Base-by-base conservation (phyloP, 2,888 invertebrate genomes). In the Drosophila barbarae region DNA sequence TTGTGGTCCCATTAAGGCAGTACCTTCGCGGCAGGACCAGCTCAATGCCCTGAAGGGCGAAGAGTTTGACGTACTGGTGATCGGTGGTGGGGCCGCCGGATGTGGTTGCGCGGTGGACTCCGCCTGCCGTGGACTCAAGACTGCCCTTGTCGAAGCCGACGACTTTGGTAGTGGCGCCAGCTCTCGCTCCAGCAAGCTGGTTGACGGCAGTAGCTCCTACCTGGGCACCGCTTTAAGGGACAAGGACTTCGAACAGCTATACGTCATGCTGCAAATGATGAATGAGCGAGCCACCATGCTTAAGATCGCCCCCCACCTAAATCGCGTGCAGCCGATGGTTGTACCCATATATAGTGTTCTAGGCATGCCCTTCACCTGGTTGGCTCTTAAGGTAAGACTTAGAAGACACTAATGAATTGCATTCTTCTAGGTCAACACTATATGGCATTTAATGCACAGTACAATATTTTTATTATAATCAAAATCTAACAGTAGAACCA, bases 301-400 rank as follows among this genome's bases (percentile, higher is more conserved):
- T 53, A 92, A 95, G 73, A 95, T 97, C 50, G 99, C 99, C 1
- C 99, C 99, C 1, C 99, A 99, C 91, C 91, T 99, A 65, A 96
- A 98, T 4, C 95, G 96, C 86, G 97, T 99, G 0, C 91, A 99
- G 72, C 99, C 99, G 5, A 99, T 99, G 85, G 95, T 99, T 95
- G 90, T 99, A 77, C 99, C 99, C 1, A 96, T 99, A 66, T 99
- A 99, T 38, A 98, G 97, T 88, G 96, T 96, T 94, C 98, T 98
- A 97, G 97, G 98, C 90, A 93, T 99, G 69, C 99, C 99, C 0
- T 98, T 99, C 88, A 99, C 94, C 89, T 99, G 98, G 98, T 93
- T 95, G 77, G 99, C 99, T 56, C 98, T 99, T 77, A 99, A 99
- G 90, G 94, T 58, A 30, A 41, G 58, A 18, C 18, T 18, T 18